Percentiles rank a stretch among this genome's conserved stretches.
phyloP scores from a whole-genome alignment of 2,888 invertebrate species.

The Lampropteryx suffumata region DNA sequence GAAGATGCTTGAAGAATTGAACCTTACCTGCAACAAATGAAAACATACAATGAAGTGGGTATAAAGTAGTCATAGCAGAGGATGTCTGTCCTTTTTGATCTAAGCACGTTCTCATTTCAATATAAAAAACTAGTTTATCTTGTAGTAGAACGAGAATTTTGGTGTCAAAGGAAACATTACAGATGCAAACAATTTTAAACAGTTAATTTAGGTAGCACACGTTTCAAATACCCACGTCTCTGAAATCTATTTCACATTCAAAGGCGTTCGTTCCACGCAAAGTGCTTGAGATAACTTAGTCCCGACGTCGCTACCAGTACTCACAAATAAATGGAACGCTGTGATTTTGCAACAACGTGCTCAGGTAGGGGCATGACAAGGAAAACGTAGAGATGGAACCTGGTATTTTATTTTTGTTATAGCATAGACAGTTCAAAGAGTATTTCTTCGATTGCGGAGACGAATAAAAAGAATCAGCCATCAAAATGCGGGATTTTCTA shows the following conservation, averaged over 20 bases:
- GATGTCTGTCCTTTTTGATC: too few species aligned
- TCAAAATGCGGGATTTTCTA: conserved; percentile 36
- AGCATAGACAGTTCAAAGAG: conserved; percentile 45
- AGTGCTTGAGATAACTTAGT: conserved; percentile 57
- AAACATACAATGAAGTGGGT: neutral
- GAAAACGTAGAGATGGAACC: conserved; percentile 27
- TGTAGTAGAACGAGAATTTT: neutral
- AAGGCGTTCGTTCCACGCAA: conserved; percentile 41
- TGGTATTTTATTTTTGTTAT: conserved; percentile 47
- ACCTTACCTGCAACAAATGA: conserved; percentile 45
- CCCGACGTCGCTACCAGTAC: conserved; percentile 44
- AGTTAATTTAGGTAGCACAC: conserved; percentile 15
- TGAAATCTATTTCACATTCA: conserved; percentile 45
- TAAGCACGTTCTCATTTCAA: neutral
- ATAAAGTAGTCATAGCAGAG: too few species aligned
- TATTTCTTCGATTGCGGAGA: conserved; percentile 39
- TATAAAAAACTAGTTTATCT: too few species aligned
- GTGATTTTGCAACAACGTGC: conserved; percentile 44
- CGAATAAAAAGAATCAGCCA: conserved; percentile 38
- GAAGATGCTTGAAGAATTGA: too few species aligned
- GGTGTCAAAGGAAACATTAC: conserved; percentile 8
- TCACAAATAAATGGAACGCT: conserved; percentile 51
- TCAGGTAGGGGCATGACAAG: conserved; percentile 35
- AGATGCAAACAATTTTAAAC: conserved; percentile 16
- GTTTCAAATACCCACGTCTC: conserved; percentile 19